Conservation (phyloP, 2,888 invertebrate genomes). For the Drosophila borealis region DNA sequence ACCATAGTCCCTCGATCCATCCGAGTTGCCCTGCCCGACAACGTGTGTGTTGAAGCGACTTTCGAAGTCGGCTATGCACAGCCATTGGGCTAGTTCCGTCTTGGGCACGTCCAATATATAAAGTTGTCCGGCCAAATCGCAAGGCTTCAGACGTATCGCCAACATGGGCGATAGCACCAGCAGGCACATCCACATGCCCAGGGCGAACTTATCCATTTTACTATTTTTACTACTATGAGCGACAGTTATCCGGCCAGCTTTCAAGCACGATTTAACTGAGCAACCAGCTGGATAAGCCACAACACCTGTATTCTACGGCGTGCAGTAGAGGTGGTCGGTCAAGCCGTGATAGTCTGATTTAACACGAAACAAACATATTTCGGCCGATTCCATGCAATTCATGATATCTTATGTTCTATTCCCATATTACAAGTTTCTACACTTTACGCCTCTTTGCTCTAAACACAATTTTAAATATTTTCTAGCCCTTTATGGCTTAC, state of each 20-base stretch:
- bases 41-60: slow-evolving; percentile 85
- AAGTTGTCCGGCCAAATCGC: slow-evolving; percentile 79
- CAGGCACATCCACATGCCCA: slow-evolving; percentile 22
- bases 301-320: slow-evolving; percentile 16
- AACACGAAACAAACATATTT: neutral
- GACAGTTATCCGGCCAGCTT: slow-evolving; percentile 23
- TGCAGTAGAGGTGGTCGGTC: slow-evolving; percentile 41
- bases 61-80: slow-evolving; percentile 82
- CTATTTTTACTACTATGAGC: neutral
- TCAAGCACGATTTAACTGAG: slow-evolving; percentile 32
- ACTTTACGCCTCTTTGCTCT: neutral
- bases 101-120: slow-evolving; percentile 82
- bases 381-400: no score
- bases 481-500: neutral
- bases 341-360: neutral
- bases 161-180: slow-evolving; percentile 19
- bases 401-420: no score
- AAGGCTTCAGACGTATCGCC: slow-evolving; percentile 70
- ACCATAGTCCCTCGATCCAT: slow-evolving; percentile 85
- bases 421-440: neutral
- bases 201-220: slow-evolving; percentile 29
- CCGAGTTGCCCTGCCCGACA: slow-evolving; percentile 85
- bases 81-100: slow-evolving; percentile 77
- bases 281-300: slow-evolving; percentile 8
- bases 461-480: neutral